Evolutionary conservation across 1,140 invertebrate genomes (phyloP), one percentile per base, ranked within the genome.

Genomic region (Penaeus japonicus): DNA sequence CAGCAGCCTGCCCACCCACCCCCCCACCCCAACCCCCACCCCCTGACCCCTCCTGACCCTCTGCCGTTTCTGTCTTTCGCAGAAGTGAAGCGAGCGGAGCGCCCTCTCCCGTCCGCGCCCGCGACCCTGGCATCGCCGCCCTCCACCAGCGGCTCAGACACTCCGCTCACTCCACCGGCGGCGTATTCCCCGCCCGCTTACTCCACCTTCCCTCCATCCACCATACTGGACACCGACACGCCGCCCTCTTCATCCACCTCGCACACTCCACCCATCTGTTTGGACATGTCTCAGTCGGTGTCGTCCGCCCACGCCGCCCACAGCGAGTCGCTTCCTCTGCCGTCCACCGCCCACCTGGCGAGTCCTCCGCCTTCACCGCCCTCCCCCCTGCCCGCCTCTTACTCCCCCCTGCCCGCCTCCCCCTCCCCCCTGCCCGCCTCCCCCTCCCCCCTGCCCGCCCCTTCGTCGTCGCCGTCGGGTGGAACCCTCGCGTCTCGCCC

Each of bases 41-140:
- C 4, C 10, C 47, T 47, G 47, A 47, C 47, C n/a, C n/a, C n/a
- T n/a, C n/a, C n/a, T n/a, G n/a, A n/a, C n/a, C n/a, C n/a, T n/a
- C n/a, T 55, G 10, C 4, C n/a, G 59, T 20, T 27, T 73, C 55
- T 55, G 24, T 39, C 30, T 59, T 7, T 0, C 84, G n/a, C n/a
- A 85, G 84, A 85, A 32, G 24, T 85, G 84, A 85, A 85, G 55
- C 53, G 73, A 12, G 54, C 84, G 7, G 84, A 85, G 30, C 53
- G 84, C 7, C 65, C 55, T 0, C 24, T 85, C 54, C 39, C 84
- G 30, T 1, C 54, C 24, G 17, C 78, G 4, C 84, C 84, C 22
- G 12, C 84, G 4, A 30, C n/a, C 54, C 30, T 57, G 1, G 24
- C 70, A 18, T 77, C 73, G 3, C 47, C 47, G 32, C 24, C 32